Conservation (phyloP, 2,113 vertebrate genomes). For the Pteruthius melanotis region DNA sequence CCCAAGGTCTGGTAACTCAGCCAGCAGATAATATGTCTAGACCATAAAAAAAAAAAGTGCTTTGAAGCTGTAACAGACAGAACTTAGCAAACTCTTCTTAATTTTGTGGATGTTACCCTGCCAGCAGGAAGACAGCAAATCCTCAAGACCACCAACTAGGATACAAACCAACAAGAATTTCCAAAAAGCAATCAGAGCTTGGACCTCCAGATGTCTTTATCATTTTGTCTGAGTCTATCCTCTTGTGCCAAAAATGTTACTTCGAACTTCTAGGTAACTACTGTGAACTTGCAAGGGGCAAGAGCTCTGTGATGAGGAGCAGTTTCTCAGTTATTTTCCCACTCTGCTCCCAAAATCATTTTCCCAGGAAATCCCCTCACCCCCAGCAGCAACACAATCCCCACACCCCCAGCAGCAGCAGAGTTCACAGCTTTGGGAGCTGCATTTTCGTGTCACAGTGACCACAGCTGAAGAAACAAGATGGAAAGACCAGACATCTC, state of each 20-base stretch:
- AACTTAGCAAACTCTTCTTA: neutral
- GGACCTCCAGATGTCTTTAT: neutral
- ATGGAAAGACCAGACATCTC: neutral
- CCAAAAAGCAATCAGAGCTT: neutral
- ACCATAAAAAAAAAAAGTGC: neutral
- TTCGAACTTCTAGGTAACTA: neutral
- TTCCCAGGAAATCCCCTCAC: neutral
- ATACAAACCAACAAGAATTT: neutral
- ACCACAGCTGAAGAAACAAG: neutral
- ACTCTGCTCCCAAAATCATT: neutral
- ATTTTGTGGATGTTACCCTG: neutral
- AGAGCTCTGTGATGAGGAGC: neutral
- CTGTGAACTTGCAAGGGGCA: neutral
- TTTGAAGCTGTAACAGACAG: neutral
- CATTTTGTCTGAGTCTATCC: neutral
- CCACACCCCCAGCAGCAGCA: neutral
- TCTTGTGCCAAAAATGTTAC: neutral
- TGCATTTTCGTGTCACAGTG: neutral
- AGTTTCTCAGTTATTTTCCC: neutral
- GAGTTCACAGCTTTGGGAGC: neutral
- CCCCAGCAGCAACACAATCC: neutral
- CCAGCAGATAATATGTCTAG: neutral
- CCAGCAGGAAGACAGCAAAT: neutral
- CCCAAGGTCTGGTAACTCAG: conserved; percentile 30
- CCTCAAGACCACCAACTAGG: neutral